Evolutionary conservation across 2,797 vertebrate genomes (phyloP).

Genomic region (Darevskia mixta): DNA sequence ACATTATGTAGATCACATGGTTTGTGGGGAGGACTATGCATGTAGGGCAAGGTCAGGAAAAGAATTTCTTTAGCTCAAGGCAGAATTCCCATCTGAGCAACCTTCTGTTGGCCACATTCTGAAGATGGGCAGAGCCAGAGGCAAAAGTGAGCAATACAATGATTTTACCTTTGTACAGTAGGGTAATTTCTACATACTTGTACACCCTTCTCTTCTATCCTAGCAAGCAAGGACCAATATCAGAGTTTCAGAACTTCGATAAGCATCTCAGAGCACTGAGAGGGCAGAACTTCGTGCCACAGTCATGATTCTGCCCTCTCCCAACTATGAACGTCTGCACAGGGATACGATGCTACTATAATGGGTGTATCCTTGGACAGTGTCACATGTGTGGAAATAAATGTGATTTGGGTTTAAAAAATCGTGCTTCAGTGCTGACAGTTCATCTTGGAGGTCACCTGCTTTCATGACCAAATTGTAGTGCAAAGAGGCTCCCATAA

Average conservation of each 20-base stretch:
- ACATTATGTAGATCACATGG: neutral
- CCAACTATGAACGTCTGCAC: neutral
- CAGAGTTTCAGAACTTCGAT: neutral
- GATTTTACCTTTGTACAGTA: too few relatives aligned
- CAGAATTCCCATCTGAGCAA: too few relatives aligned
- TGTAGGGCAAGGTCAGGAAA: too few relatives aligned
- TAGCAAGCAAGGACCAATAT: too few relatives aligned
- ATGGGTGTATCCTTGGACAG: neutral
- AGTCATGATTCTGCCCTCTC: neutral
- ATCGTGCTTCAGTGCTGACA: neutral
- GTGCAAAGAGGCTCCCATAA: neutral
- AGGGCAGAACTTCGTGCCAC: neutral
- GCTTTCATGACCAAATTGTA: neutral
- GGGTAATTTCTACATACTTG: too few relatives aligned
- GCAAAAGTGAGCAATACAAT: too few relatives aligned
- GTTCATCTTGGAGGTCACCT: neutral
- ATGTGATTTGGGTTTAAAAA: neutral
- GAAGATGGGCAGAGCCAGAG: too few relatives aligned
- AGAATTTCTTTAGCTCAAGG: too few relatives aligned
- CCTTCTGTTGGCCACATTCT: too few relatives aligned
- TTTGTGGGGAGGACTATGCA: neutral
- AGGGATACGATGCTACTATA: neutral
- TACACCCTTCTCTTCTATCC: too few relatives aligned
- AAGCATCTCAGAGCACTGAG: neutral
- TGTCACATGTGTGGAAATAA: neutral